Conservation (phyloP, 2,888 invertebrate species). For the Polyommatus icarus region DNA sequence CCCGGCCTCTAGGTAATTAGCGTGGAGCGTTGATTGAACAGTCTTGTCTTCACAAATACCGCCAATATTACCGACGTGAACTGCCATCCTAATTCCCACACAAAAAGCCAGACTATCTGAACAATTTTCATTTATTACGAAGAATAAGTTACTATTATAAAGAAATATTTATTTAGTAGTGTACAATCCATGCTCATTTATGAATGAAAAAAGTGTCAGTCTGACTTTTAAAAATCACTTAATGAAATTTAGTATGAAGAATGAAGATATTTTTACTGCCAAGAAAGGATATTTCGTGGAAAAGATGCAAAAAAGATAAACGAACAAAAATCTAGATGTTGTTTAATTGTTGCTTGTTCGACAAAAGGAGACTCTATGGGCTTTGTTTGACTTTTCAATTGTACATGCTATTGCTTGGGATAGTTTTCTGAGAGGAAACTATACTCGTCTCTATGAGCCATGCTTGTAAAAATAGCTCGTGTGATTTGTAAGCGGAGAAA, state of each 20-base stretch:
- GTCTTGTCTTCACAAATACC: constrained; percentile 1
- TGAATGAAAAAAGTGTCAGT: not conserved
- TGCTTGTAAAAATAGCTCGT: not conserved
- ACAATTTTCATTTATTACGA: not conserved
- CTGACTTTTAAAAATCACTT: not conserved
- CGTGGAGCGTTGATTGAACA: not conserved
- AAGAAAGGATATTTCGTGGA: not conserved
- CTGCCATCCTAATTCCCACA: not conserved
- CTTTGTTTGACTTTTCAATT: not conserved
- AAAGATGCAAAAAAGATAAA: not conserved
- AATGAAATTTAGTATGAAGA: not conserved
- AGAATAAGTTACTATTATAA: not conserved
- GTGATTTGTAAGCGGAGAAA: not conserved
- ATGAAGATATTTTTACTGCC: not conserved
- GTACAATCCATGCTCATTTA: no score
- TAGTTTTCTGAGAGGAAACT: not conserved
- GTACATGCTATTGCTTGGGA: not conserved
- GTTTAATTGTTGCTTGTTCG: not conserved
- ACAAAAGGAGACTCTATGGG: not conserved
- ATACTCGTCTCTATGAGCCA: not conserved
- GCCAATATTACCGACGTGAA: not conserved
- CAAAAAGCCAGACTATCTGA: not conserved
- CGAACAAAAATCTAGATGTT: not conserved
- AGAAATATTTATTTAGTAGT: no score
- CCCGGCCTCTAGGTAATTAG: constrained; percentile 9